Evolutionary conservation across 1,140 invertebrate genomes (phyloP), one percentile per base, ranked within the genome.

Genomic region (Radopholus similis): DNA sequence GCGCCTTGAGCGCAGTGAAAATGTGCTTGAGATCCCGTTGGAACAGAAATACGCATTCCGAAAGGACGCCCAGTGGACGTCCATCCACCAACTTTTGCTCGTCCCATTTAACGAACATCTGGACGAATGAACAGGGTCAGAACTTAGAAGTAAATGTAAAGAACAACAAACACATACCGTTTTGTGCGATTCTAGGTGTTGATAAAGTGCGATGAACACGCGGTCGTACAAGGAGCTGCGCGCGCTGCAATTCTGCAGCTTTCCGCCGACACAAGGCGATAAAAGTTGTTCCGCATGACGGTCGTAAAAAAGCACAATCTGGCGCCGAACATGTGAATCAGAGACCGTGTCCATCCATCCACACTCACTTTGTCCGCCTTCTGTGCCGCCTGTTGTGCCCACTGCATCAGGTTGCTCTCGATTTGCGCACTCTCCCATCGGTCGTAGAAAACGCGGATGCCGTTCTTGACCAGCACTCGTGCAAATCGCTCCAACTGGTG

Each of bases 31-130:
- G 35, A 54, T 54, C 51, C 5, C 18, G 3, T 4, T 28, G 35
- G 13, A 54, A 54, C 30, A 54, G n/a, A 21, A 54, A 54, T 5
- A 34, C 28, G 15, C n/a, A 30, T 30, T 53, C 34, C 18, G 30
- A 28, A 32, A 28, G 28, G n/a, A 54, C 18, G 35, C 18, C 30
- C 5, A 28, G 28, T 32, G 35, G 18, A 54, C 28, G 51, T 54
- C 35, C 35, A n/a, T 18, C 1, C 30, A 32, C 13, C 30, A 4
- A n/a, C 5, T 15, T 34, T n/a, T 13, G 35, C 5, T 54, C 51
- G n/a, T 54, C 51, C 51, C 51, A 54, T 5, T 23, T 23, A 21
- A 54, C 51, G n/a, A 54, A 54, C 30, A 54, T 21, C 51, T 54
- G 5, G 30, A 49, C 18, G 18, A 6, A 49, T 23, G 21, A 23